These are phyloP conservation scores for Eristalinus sepulchralis DNA, from an alignment of 2,888 invertebrate species.

Conservation along the genomic window DNA sequence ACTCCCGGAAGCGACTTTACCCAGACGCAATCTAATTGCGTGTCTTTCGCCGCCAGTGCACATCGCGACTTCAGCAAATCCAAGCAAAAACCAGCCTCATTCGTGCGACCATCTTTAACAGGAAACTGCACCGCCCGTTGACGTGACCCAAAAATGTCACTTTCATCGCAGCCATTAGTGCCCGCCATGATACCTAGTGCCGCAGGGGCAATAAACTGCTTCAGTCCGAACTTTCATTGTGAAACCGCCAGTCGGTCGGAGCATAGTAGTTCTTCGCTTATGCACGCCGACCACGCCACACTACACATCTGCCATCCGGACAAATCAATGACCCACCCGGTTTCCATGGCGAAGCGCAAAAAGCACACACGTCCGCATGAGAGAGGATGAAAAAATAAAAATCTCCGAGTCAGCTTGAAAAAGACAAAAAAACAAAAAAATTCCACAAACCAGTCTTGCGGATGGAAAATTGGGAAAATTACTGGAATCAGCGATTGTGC, in stretches of 20 bases:
- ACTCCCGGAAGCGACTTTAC: background rate
- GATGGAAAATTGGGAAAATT: constrained; percentile 55
- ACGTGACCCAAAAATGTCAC: constrained; percentile 66
- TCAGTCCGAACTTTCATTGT: constrained; percentile 34
- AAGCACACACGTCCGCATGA: background rate
- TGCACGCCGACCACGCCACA: constrained; percentile 44
- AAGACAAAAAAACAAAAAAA: constrained; percentile 17
- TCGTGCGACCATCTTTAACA: background rate
- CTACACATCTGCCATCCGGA: constrained; percentile 29
- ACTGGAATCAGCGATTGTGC: constrained; percentile 53
- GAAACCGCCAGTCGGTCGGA: constrained; percentile 45
- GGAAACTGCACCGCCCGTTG: constrained; percentile 30
- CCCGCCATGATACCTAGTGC: constrained; percentile 11
- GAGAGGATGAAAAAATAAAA: constrained; percentile 7
- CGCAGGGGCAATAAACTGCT: constrained; percentile 50
- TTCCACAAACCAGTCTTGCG: constrained; percentile 44
- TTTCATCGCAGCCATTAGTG: constrained; percentile 53
- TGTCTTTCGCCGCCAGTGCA: background rate
- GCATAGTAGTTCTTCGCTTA: constrained; percentile 39
- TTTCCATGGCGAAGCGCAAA: constrained; percentile 25
- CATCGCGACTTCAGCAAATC: background rate
- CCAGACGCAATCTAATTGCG: background rate
- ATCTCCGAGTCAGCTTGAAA: constrained; percentile 32
- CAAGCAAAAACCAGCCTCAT: background rate
- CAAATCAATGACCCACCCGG: constrained; percentile 68